Evolutionary conservation across 2,888 invertebrate genomes (phyloP).

Genomic region (Heteromyza rotundicornis): DNA sequence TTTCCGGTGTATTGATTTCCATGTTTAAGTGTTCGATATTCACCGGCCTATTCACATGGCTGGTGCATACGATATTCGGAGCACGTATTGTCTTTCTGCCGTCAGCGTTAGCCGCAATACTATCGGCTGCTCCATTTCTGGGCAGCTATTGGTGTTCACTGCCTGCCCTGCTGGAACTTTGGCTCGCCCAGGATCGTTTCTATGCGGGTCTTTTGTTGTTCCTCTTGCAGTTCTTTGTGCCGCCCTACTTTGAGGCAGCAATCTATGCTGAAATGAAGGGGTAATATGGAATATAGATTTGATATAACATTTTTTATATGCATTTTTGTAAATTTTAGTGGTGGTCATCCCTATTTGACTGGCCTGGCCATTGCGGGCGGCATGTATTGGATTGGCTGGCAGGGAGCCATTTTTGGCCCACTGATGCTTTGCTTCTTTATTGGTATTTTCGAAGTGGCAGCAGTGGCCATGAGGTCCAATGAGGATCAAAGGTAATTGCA

Average conservation of each 20-base stretch:
- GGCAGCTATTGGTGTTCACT: conserved; percentile 95
- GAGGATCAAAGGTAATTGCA: conserved; percentile 56
- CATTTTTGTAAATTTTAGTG: conserved; percentile 65
- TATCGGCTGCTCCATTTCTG: conserved; percentile 95
- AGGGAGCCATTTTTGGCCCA: conserved; percentile 97
- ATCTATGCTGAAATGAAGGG: conserved; percentile 98
- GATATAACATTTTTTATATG: background rate
- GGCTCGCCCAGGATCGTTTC: conserved; percentile 88
- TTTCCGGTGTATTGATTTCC: conserved; percentile 93
- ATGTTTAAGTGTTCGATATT: conserved; percentile 97
- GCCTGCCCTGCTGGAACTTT: conserved; percentile 93
- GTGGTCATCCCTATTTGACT: conserved; percentile 95
- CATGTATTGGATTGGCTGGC: conserved; percentile 94
- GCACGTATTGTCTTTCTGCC: conserved; percentile 95
- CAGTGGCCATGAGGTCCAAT: conserved; percentile 67
- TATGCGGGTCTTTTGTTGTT: conserved; percentile 82
- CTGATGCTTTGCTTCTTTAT: conserved; percentile 92
- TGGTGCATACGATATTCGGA: conserved; percentile 93
- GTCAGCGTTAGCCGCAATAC: conserved; percentile 81
- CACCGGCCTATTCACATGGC: conserved; percentile 98
- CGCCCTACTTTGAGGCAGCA: conserved; percentile 92
- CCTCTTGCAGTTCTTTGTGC: conserved; percentile 80
- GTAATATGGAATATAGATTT: conserved; percentile 62
- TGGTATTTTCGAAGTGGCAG: conserved; percentile 86
- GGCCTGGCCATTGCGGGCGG: conserved; percentile 97